These are phyloP conservation scores for Anas capensis DNA, from an alignment of 2,797 vertebrate genomes.

Conservation along the genomic window DNA sequence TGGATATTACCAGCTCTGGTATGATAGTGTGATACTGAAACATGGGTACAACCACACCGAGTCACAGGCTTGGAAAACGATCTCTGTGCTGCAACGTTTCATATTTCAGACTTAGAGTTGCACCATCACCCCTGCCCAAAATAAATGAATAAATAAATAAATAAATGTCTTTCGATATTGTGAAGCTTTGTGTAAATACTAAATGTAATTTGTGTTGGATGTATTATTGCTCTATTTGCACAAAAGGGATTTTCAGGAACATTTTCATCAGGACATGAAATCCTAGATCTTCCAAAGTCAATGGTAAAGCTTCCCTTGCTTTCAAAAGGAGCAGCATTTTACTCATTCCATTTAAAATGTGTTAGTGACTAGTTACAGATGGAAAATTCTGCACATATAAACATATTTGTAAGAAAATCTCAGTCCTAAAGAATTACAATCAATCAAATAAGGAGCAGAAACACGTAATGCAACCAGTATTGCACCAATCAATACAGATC, in stretches of 20 bases:
- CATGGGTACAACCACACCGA: background rate
- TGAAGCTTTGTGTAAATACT: background rate
- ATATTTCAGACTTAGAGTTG: fast-evolving
- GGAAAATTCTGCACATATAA: background rate
- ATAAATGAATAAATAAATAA: background rate
- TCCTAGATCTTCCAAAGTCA: background rate
- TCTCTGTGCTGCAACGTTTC: background rate
- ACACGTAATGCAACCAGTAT: background rate
- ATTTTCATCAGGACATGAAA: background rate
- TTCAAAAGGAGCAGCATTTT: background rate
- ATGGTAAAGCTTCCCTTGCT: background rate
- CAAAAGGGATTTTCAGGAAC: background rate
- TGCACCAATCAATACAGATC: conserved; percentile 41
- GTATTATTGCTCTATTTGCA: fast-evolving
- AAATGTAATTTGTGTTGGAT: background rate
- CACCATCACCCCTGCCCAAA: background rate
- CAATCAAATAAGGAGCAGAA: conserved; percentile 13
- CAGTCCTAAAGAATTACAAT: background rate
- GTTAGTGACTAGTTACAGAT: background rate
- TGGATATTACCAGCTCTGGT: conserved; percentile 15
- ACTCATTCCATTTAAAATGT: background rate
- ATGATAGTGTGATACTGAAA: background rate
- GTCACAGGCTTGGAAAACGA: background rate
- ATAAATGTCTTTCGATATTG: background rate
- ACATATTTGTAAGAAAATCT: background rate